These are phyloP conservation scores for Lucilia sericata DNA, from an alignment of 1,140 invertebrate genomes.

Conservation along the genomic window DNA sequence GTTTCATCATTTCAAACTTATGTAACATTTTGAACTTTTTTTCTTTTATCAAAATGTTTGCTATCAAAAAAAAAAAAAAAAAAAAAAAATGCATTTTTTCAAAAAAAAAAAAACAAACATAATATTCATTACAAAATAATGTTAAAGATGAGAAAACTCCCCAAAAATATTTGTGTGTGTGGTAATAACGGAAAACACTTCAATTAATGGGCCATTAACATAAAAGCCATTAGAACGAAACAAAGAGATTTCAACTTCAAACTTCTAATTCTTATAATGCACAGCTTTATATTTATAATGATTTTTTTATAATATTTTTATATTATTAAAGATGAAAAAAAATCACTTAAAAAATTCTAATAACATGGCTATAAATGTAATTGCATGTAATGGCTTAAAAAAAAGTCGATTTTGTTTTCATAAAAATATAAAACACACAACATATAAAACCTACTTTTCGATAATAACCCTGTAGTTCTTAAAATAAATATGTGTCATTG, in stretches of 20 bases:
- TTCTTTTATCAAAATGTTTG: neutral
- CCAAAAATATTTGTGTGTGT: neutral
- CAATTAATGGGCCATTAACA: conserved; percentile 4
- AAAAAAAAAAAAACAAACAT: neutral
- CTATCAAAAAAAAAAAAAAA: too few relatives aligned
- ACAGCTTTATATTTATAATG: too few relatives aligned
- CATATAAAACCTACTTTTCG: neutral
- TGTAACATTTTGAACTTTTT: neutral
- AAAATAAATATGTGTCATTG: neutral
- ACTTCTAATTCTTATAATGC: neutral
- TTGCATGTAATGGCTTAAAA: neutral
- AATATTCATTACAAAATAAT: neutral
- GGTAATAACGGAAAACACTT: conserved; percentile 4
- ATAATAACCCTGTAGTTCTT: neutral
- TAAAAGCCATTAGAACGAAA: neutral
- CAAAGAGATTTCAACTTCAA: neutral
- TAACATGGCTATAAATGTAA: neutral
- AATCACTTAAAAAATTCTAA: conserved; percentile 6
- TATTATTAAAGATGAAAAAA: neutral
- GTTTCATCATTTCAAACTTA: neutral
- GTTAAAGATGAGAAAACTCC: neutral
- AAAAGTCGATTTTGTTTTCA: neutral
- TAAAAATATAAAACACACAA: neutral
- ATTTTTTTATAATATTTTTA: too few relatives aligned
- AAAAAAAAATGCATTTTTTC: neutral